A percentile compares a stretch with the other conserved stretches of the same genome.
Evolutionary conservation across 2,113 vertebrate species (phyloP).

Genomic region (Eulemur macaco): DNA sequence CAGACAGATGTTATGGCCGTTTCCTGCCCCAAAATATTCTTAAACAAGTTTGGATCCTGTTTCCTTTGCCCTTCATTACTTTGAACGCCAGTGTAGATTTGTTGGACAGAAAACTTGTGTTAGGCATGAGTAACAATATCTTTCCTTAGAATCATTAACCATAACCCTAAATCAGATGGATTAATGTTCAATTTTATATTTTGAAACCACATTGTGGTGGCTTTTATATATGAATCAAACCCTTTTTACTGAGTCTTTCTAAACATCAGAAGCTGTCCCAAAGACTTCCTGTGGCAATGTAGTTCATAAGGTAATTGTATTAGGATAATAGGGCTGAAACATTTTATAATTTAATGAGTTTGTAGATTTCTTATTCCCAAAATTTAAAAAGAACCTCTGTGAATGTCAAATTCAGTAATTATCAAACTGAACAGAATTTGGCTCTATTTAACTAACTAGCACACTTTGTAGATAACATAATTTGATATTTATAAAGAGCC

Average conservation of each 20-base stretch:
- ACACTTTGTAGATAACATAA: constrained; percentile 46
- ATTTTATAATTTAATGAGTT: constrained; percentile 67
- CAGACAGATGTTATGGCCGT: neutral
- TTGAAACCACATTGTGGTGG: neutral
- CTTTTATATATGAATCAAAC: constrained; percentile 42
- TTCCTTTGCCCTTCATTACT: constrained; percentile 22
- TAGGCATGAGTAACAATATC: neutral
- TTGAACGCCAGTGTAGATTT: neutral
- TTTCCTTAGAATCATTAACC: constrained; percentile 26
- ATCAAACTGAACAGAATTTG: constrained; percentile 72
- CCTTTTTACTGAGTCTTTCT: constrained; percentile 35
- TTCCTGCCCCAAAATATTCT: neutral
- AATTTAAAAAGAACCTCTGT: constrained; percentile 66
- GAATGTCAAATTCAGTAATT: constrained; percentile 74
- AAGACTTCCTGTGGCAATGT: constrained; percentile 31
- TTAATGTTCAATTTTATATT: constrained; percentile 38
- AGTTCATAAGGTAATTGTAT: constrained; percentile 46
- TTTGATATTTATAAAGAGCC: constrained; percentile 66
- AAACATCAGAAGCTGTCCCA: constrained; percentile 16
- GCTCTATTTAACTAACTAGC: constrained; percentile 70
- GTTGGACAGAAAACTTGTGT: neutral
- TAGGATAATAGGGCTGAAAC: constrained; percentile 50
- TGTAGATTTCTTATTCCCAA: constrained; percentile 64
- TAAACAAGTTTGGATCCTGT: neutral
- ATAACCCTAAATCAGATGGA: constrained; percentile 1